Base-by-base conservation (phyloP, 2,888 invertebrate genomes). In the Eurois occulta region DNA sequence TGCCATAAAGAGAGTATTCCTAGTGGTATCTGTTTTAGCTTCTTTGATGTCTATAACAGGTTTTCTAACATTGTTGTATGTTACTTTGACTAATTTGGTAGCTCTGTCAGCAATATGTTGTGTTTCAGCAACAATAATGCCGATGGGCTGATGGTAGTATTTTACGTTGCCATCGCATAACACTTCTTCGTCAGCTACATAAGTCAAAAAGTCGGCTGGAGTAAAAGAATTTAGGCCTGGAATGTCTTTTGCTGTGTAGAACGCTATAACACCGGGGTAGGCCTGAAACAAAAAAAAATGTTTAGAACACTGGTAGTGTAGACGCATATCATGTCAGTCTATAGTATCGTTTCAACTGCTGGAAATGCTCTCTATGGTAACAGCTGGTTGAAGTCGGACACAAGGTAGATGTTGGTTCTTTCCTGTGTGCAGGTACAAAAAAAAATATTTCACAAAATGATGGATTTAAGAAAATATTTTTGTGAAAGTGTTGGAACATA, bases 221-320 rank as follows among this genome's bases (percentile, higher is more conserved):
- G 97, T 75, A 83, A 97, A 97, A 35, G 94, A 92, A 91, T 98
- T 98, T 58, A 92, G 88, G 1, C 98, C 98, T 0, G 98, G 98
- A 76, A 98, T 97, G 86, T 98, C 98, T 86, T 97, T 96, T 16
- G 97, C 97, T n/a, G 96, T 94, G 78, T 97, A 97, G 87, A 97
- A 98, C 13, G 97, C 97, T 52, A 98, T 92, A 0, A 98, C 97
- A 0, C 98, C 98, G 41, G 97, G 95, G 10, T 28, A 60, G 1
- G 60, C 21, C 69, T 75, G 6, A 48, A 67, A 97, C 28, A 0
- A 58, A 10, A 60, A 32, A 32, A 32, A 35, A 10, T 18, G 0
- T 28, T 28, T 0, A 32, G 4, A 32, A 35, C 10, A 10, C 1
- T 32, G 4, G 21, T 60, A 32, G 18, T 21, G 10, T 18, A 2